Conservation (phyloP, 2,888 invertebrate genomes). For the Xanthorhoe spadicearia region DNA sequence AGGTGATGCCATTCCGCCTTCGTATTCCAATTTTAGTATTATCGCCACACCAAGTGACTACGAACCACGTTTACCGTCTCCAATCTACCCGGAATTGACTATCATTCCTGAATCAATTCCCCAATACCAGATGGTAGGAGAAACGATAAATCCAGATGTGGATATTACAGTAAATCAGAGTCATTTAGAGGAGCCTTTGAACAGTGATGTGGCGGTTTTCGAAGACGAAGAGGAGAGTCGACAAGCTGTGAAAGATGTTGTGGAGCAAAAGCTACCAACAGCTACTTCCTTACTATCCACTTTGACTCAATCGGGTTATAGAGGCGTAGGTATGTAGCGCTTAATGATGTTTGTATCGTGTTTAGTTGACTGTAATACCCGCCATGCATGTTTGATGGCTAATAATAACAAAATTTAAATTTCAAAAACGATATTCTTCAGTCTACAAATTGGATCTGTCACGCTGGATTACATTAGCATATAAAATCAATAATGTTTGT, state of each 20-base stretch:
- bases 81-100: conserved; percentile 15
- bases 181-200: not conserved
- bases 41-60: conserved; percentile 18
- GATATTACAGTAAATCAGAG: not conserved
- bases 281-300: not conserved
- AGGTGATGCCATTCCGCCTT: conserved; percentile 28
- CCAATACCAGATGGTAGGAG: not conserved
- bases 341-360: not conserved
- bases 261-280: not conserved
- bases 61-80: not conserved
- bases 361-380: too few relatives aligned
- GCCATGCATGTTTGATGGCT: too few relatives aligned
- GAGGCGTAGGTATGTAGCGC: conserved; percentile 17
- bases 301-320: not conserved
- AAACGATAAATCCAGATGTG: not conserved
- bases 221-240: not conserved
- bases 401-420: too few relatives aligned
- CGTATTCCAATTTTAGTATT: conserved; percentile 23
- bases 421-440: too few relatives aligned
- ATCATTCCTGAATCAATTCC: conserved; percentile 16
- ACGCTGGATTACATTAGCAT: not conserved
- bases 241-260: not conserved
- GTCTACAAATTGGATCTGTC: too few relatives aligned
- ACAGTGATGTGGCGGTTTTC: not conserved
- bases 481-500: not conserved